Evolutionary conservation across 2,888 invertebrate genomes (phyloP).

Genomic region (Lysandra coridon): DNA sequence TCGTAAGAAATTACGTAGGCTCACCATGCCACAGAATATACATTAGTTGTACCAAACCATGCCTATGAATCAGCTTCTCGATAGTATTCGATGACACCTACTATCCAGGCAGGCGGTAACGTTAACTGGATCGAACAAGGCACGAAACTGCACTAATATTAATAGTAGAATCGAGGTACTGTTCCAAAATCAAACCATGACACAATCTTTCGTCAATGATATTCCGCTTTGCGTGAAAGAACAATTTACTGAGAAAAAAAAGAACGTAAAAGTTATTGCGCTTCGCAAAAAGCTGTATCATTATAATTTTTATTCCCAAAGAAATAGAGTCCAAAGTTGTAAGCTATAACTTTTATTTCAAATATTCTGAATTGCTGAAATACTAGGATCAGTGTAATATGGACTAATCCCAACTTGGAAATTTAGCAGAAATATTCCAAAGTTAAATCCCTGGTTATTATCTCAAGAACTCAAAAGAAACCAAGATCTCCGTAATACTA

Average conservation of each 20-base stretch:
- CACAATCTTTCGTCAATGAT: not conserved
- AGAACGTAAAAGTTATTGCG: conserved; percentile 55
- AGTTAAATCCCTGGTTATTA: not conserved
- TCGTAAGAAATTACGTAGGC: too few relatives aligned
- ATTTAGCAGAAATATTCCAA: not conserved
- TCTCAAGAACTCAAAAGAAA: too few relatives aligned
- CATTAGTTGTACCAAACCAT: too few relatives aligned
- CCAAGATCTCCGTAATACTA: too few relatives aligned
- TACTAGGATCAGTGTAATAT: conserved; percentile 38
- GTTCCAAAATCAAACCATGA: not conserved
- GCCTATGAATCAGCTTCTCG: too few relatives aligned
- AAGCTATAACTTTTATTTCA: too few relatives aligned
- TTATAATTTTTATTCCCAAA: conserved; percentile 45
- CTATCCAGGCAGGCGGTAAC: too few relatives aligned
- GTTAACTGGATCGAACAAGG: too few relatives aligned
- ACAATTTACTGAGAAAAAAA: conserved; percentile 66
- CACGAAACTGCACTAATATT: too few relatives aligned
- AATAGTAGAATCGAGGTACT: not conserved
- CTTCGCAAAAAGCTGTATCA: conserved; percentile 37
- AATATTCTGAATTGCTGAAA: conserved; percentile 35
- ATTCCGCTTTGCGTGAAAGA: conserved; percentile 62
- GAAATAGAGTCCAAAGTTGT: too few relatives aligned
- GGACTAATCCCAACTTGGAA: not conserved
- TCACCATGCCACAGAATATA: too few relatives aligned
- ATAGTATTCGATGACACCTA: too few relatives aligned